Conservation (phyloP, 2,888 invertebrate species). For the Parnassius orleans region DNA sequence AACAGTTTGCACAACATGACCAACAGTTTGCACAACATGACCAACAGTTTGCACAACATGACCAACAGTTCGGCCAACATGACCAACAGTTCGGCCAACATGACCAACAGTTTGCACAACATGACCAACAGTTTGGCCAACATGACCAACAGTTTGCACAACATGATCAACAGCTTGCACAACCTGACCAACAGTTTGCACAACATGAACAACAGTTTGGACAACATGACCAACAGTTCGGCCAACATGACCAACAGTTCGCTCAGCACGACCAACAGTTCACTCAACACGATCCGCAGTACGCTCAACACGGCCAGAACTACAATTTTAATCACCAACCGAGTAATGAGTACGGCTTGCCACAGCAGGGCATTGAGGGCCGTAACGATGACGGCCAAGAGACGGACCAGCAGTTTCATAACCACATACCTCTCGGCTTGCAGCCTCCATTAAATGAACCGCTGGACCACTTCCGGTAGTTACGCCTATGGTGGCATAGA, state of each 20-base stretch:
- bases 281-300: slow-evolving; percentile 38
- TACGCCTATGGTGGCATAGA: slow-evolving; percentile 21
- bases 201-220: slow-evolving; percentile 31
- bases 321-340: slow-evolving; percentile 35
- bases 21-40: slow-evolving; percentile 36
- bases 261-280: slow-evolving; percentile 41
- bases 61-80: slow-evolving; percentile 34
- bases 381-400: slow-evolving; percentile 50
- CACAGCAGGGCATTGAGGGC: slow-evolving; percentile 62
- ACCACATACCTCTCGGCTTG: slow-evolving; percentile 70
- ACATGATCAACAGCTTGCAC: slow-evolving; percentile 35
- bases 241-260: slow-evolving; percentile 33
- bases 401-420: slow-evolving; percentile 56
- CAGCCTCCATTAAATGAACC: slow-evolving; percentile 72
- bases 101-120: slow-evolving; percentile 32
- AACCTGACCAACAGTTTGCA: slow-evolving; percentile 36
- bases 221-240: slow-evolving; percentile 33
- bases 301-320: slow-evolving; percentile 39
- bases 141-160: slow-evolving; percentile 26
- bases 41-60: slow-evolving; percentile 30
- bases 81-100: slow-evolving; percentile 34
- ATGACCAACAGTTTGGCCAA: slow-evolving; percentile 30
- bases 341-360: slow-evolving; percentile 55
- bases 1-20: slow-evolving; percentile 35
- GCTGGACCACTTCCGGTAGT: slow-evolving; percentile 69